A percentile compares a stretch with the other conserved stretches of the same genome.
Evolutionary conservation across 2,888 invertebrate species (phyloP).

Genomic region (Tetramorium bicarinatum): DNA sequence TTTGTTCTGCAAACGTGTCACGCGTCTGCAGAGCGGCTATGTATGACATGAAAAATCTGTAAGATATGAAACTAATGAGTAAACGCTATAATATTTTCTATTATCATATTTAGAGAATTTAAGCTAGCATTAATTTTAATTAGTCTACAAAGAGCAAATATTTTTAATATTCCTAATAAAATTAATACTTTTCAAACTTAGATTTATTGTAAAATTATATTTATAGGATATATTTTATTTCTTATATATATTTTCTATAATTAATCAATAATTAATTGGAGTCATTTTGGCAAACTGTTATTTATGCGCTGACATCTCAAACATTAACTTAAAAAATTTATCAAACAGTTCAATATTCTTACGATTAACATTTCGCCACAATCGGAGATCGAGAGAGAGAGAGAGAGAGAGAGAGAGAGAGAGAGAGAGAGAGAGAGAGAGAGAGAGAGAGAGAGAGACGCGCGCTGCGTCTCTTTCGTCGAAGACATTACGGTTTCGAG

Average conservation of each 20-base stretch:
- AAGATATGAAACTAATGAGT: background rate
- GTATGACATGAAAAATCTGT: background rate
- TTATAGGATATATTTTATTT: background rate
- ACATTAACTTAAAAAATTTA: background rate
- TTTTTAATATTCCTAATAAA: background rate
- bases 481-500: conserved; percentile 50
- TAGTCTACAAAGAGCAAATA: background rate
- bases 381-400: background rate
- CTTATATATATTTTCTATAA: too few species aligned
- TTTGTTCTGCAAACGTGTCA: conserved; percentile 18
- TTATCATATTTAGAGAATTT: background rate
- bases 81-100: background rate
- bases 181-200: background rate
- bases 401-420: background rate
- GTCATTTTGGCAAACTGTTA: background rate
- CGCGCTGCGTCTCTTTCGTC: background rate
- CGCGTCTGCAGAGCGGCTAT: conserved; percentile 1
- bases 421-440: background rate
- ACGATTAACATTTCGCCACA: conserved; percentile 9
- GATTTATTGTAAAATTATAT: background rate
- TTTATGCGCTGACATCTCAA: background rate
- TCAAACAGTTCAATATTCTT: background rate
- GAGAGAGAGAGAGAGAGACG: background rate
- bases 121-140: background rate
- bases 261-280: too few species aligned